Base-by-base conservation (phyloP, 1,140 invertebrate species). In the Harlomillsia oculata region DNA sequence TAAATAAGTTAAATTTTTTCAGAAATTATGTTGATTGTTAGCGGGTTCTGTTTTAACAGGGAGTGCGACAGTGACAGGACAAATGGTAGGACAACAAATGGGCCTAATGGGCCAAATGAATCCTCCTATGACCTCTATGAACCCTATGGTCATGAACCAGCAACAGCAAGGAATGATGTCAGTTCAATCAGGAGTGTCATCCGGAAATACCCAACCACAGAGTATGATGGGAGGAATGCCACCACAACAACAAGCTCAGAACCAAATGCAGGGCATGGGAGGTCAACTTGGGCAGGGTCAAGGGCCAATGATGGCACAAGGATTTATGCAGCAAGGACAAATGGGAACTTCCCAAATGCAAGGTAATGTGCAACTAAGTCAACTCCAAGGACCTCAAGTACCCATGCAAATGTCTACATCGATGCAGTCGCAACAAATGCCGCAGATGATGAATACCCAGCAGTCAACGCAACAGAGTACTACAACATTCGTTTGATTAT, bases 331-430 rank as follows among this genome's bases (percentile, higher is more conserved):
- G 13, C 30, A 29, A 5, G 29, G 45, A 11, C 21, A 46, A 29
- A 26, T 55, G 30, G 49, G 40, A 49, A 54, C 52, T 30, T 44
- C 23, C 4, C 53, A 52, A 49, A 46, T 61, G 59, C 50, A 54
- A 18, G 16, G 40, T 44, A 46, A 56, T 30, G 30, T 59, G 20
- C 74, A 73, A 68, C 71, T 69, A 53, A 72, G 69, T 43, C 41
- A 40, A 56, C 75, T 70, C 70, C 46, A 71, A 72, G 50, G 72
- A 73, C 67, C 68, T 68, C 5, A 66, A 53, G 62, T 68, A 58
- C 55, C 60, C 20, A 63, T 61, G 45, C 5, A 67, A n/a, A n/a
- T n/a, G n/a, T n/a, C n/a, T n/a, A n/a, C n/a, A n/a, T n/a, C n/a
- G 39, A 63, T 68, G 56, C 55, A 61, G 14, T 60, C 60, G 6